These are phyloP conservation scores for Melanotaenia trifasciata DNA, from an alignment of 2,797 vertebrate species.

Conservation along the genomic window DNA sequence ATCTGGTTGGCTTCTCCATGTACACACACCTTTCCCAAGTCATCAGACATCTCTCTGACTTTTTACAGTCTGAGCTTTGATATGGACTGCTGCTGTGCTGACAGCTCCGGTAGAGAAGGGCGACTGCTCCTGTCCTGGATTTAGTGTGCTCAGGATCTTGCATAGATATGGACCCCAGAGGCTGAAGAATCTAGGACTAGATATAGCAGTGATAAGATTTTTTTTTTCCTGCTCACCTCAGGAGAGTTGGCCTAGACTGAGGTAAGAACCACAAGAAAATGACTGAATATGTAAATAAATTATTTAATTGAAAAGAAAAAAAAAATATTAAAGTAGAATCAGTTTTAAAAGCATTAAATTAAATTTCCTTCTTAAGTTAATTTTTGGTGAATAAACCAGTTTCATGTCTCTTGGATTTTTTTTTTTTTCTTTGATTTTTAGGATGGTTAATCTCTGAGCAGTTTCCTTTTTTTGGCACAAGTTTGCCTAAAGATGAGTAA, in stretches of 20 bases:
- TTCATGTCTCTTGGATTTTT: not conserved
- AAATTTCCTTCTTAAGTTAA: constrained; percentile 14
- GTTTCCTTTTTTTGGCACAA: not conserved
- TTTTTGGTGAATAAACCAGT: not conserved
- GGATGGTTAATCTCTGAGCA: not conserved
- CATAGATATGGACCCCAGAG: constrained; percentile 67
- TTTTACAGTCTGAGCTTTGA: constrained; percentile 65
- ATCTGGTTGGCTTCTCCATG: constrained; percentile 81
- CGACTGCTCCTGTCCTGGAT: constrained; percentile 69
- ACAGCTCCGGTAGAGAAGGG: constrained; percentile 66
- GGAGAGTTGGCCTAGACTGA: constrained; percentile 56
- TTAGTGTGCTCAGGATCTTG: constrained; percentile 64
- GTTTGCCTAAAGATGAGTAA: not conserved
- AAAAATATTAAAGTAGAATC: not conserved
- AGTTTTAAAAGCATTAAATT: not conserved
- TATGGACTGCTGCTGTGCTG: constrained; percentile 73
- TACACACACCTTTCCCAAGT: constrained; percentile 60
- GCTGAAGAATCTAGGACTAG: constrained; percentile 64
- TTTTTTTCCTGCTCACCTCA: constrained; percentile 28
- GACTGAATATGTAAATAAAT: constrained; percentile 27
- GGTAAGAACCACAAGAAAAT: constrained; percentile 71
- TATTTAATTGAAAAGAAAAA: not conserved
- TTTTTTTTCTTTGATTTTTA: not conserved
- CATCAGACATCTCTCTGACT: constrained; percentile 59
- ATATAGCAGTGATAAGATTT: constrained; percentile 51